Evolutionary conservation across 2,888 invertebrate genomes (phyloP), one percentile per base, ranked within the genome.

Genomic region (Furcula furcula): DNA sequence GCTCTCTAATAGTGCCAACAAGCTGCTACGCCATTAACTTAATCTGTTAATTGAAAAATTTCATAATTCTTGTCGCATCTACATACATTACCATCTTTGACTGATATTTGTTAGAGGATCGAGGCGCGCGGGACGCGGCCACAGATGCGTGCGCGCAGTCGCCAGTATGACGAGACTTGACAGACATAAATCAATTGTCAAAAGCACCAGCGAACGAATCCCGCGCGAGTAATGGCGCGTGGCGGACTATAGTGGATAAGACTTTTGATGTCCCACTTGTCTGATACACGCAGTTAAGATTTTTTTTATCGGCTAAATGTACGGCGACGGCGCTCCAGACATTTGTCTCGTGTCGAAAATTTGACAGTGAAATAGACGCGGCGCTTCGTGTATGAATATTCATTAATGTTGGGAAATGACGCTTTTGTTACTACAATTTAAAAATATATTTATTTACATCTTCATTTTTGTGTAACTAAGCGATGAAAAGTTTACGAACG

Each of bases 171-270:
- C 84, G 86, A 78, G 81, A 68, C 81, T 65, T 88, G 87, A 88
- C 84, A 76, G 86, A 78, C 86, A 87, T 88, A 88, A 88, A 88
- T 88, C 87, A 88, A 86, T 87, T 87, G 87, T 86, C 86, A 87
- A 75, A 76, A 79, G 71, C 77, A 74, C 58, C 51, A 40, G 71
- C 76, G 71, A 75, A 18, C 18, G 28, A 79, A 85, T 84, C 84
- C 81, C 69, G 63, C 55, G 63, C 65, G 69, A 73, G 76, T 79
- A 76, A 79, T 79, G 74, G 78, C 56, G 61, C 48, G 59, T 46
- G 65, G 44, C 56, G 56, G 66, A 48, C 36, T 61, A 53, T 31
- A 69, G 59, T 78, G 81, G 85, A 86, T 62, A 56, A 29, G 58
- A 42, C 33, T 25, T 32, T 27, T 39, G n/a, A 19, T 20, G 12